Conservation (phyloP, 92 coral and sea anemone species). For the Bergia sp. region DNA sequence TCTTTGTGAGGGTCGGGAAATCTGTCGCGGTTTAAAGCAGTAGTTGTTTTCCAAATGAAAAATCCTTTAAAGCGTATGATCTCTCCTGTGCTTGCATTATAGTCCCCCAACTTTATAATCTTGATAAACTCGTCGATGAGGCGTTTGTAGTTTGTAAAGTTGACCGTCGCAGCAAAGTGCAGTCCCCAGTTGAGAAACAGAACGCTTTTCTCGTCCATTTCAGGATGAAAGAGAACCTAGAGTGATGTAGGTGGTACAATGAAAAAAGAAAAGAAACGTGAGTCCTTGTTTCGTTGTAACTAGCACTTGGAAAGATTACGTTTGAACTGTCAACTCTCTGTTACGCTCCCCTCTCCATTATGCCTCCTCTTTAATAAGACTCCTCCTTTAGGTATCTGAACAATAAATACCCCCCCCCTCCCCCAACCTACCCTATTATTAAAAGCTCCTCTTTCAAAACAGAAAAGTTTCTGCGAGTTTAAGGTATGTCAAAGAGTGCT, state of each 20-base stretch:
- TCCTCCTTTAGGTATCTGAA: too few species aligned
- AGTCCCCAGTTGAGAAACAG: slow-evolving; percentile 88
- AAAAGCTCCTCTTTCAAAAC: too few species aligned
- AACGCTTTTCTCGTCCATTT: slow-evolving; percentile 82
- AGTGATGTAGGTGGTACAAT: neutral
- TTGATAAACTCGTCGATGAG: slow-evolving; percentile 66
- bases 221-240: slow-evolving; percentile 73
- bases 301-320: too few species aligned
- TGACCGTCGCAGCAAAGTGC: slow-evolving; percentile 88
- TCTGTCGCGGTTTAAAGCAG: slow-evolving; percentile 87
- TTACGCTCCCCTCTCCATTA: too few species aligned
- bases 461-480: too few species aligned
- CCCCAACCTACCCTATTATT: too few species aligned
- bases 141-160: slow-evolving; percentile 72
- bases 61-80: slow-evolving; percentile 65
- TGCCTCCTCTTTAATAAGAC: too few species aligned
- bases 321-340: too few species aligned
- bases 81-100: slow-evolving; percentile 18
- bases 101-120: slow-evolving; percentile 51
- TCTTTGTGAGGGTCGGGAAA: slow-evolving; percentile 93
- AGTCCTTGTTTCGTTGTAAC: too few species aligned
- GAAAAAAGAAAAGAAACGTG: neutral
- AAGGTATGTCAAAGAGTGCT: too few species aligned
- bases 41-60: slow-evolving; percentile 89
- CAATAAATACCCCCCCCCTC: too few species aligned